These are phyloP conservation scores for Indicator maculatus DNA, from an alignment of 2,113 vertebrate genomes.

Conservation along the genomic window DNA sequence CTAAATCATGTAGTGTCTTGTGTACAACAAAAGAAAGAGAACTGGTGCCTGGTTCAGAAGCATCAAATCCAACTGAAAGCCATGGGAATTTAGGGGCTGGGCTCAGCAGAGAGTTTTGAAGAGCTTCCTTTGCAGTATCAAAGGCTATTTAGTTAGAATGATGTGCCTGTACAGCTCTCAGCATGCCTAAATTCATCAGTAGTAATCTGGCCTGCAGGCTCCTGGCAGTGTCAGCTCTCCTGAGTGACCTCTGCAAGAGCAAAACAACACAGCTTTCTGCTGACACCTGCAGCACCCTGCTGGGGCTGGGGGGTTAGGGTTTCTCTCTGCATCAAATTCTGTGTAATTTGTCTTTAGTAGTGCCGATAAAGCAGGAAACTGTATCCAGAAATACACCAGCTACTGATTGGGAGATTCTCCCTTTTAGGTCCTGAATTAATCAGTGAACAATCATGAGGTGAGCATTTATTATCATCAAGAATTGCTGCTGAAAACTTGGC, in stretches of 20 bases:
- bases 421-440: not conserved
- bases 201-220: rapidly evolving
- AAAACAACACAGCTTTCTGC: not conserved
- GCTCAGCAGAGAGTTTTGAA: not conserved
- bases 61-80: not conserved
- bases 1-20: not conserved
- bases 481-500: not conserved
- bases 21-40: not conserved
- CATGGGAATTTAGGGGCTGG: not conserved
- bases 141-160: not conserved
- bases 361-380: not conserved
- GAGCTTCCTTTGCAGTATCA: not conserved
- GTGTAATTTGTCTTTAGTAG: not conserved
- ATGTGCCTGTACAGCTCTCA: not conserved
- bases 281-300: not conserved
- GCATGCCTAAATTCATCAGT: not conserved
- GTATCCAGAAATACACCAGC: not conserved
- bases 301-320: not conserved
- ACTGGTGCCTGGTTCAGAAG: not conserved
- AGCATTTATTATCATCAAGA: not conserved
- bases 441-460: not conserved
- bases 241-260: not conserved
- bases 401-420: not conserved
- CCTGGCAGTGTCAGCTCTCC: rapidly evolving
- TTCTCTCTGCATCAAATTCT: not conserved